Percentiles rank a stretch among this genome's conserved stretches.
phyloP scores from a whole-genome alignment of 1,140 invertebrate genomes.

The Tachypleus tridentatus region DNA sequence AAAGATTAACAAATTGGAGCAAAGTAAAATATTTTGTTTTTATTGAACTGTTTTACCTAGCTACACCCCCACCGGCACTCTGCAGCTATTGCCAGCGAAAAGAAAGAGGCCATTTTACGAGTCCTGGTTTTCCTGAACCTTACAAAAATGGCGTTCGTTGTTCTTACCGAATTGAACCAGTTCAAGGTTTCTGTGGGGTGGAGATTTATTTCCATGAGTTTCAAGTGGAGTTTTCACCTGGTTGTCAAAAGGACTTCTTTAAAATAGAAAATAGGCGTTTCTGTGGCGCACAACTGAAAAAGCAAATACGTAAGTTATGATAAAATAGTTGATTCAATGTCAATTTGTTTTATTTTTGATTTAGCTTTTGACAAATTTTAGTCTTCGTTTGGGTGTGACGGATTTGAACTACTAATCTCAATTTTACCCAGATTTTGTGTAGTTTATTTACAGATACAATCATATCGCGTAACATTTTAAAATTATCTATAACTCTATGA shows the following conservation, averaged over 20 bases:
- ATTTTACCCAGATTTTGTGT: too few relatives aligned
- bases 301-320: conserved; percentile 17
- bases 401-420: too few relatives aligned
- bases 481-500: too few relatives aligned
- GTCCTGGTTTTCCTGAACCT: conserved; percentile 23
- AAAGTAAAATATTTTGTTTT: background rate
- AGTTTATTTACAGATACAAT: too few relatives aligned
- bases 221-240: conserved; percentile 16
- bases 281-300: conserved; percentile 21
- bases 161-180: conserved; percentile 20
- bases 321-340: too few relatives aligned
- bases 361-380: too few relatives aligned
- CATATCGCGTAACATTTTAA: too few relatives aligned
- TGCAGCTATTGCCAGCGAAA: conserved; percentile 22
- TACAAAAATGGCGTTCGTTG: conserved; percentile 23
- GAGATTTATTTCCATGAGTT: conserved; percentile 25
- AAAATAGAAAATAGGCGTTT: conserved; percentile 18
- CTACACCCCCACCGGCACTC: conserved; percentile 16
- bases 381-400: too few relatives aligned
- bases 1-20: too few relatives aligned
- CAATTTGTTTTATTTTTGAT: too few relatives aligned
- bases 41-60: conserved; percentile 4
- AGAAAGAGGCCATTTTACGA: conserved; percentile 20
- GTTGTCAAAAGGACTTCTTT: conserved; percentile 20
- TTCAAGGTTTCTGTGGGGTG: conserved; percentile 18